phyloP scores from a whole-genome alignment of 2,797 vertebrate species.

The Notolepis coatsorum region DNA sequence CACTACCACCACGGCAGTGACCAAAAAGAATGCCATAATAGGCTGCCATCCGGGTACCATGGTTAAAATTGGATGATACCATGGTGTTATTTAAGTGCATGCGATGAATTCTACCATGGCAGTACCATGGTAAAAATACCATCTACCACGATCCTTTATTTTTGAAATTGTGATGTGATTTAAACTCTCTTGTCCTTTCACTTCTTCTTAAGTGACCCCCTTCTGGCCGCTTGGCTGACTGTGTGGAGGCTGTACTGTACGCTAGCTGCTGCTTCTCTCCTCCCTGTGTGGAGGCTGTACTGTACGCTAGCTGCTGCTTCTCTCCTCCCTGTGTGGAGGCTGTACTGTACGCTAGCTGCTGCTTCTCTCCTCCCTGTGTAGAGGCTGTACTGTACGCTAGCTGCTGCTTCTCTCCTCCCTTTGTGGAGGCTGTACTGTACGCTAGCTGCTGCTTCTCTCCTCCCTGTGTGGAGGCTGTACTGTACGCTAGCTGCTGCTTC shows the following conservation, averaged over 20 bases:
- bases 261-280: slow-evolving; percentile 44
- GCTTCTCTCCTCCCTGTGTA: slow-evolving; percentile 26
- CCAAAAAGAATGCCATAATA: too few relatives aligned
- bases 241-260: slow-evolving; percentile 22
- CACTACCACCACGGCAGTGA: too few relatives aligned
- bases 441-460: slow-evolving; percentile 44
- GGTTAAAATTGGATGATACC: too few relatives aligned
- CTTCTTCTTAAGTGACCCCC: slow-evolving; percentile 16
- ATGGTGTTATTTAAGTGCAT: too few relatives aligned
- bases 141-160: too few relatives aligned
- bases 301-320: slow-evolving; percentile 45
- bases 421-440: slow-evolving; percentile 22
- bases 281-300: slow-evolving; percentile 18
- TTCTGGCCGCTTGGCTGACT: slow-evolving; percentile 24
- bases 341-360: slow-evolving; percentile 40
- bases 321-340: slow-evolving; percentile 5
- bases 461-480: slow-evolving; percentile 18
- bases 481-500: slow-evolving; percentile 45
- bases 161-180: slow-evolving; percentile 31
- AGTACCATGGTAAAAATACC: too few relatives aligned
- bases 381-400: slow-evolving; percentile 36
- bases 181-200: slow-evolving; percentile 53
- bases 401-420: slow-evolving; percentile 37
- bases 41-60: too few relatives aligned
- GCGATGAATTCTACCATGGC: too few relatives aligned